Base-by-base conservation (phyloP, 2,113 vertebrate species). In the Hippopotamus amphibius region DNA sequence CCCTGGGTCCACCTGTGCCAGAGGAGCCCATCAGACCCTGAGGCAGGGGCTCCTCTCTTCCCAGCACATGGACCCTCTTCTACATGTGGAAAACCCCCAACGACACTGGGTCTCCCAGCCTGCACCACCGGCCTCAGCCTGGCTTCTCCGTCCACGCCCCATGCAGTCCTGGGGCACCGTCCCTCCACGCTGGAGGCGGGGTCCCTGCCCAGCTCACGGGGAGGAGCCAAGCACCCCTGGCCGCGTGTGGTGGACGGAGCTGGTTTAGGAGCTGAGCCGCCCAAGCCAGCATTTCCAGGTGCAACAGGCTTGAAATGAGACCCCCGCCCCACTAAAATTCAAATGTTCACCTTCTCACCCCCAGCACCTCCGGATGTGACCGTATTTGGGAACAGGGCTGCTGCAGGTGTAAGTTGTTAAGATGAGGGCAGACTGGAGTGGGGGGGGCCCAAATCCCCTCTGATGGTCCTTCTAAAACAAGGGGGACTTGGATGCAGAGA, bases 261-360 rank as follows among this genome's bases (percentile, higher is more conserved):
- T 0, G 4, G 72, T n/a, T 22, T 46, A 53, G 46, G 16, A 12
- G n/a, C n/a, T 4, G 0, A 66, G 74, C 0, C 3, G 24, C 59
- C 57, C 26, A 10, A 28, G 26, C 24, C 88, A 41, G 12, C 1
- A 7, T 6, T 26, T 41, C 46, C 17, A 28, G 74, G 19, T 53
- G 7, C 24, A 77, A 3, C 17, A 11, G 22, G 33, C 37, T 16
- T 69, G 65, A 37, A 26, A 69, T 4, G 15, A 21, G 66, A 76
- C 2, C 6, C 8, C 48, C 37, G 37, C 37, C 37, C 59, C 55
- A 2, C 66, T 53, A 19, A 55, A 41, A 41, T 33, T 41, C n/a
- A 21, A 4, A 66, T 1, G 12, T 30, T 12, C 5, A 1, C 19
- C 24, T 17, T 19, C 46, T 7, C 15, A 14, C 11, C 48, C 88